Evolutionary conservation across 1,140 invertebrate genomes (phyloP).

Genomic region (Cherax quadricarinatus): DNA sequence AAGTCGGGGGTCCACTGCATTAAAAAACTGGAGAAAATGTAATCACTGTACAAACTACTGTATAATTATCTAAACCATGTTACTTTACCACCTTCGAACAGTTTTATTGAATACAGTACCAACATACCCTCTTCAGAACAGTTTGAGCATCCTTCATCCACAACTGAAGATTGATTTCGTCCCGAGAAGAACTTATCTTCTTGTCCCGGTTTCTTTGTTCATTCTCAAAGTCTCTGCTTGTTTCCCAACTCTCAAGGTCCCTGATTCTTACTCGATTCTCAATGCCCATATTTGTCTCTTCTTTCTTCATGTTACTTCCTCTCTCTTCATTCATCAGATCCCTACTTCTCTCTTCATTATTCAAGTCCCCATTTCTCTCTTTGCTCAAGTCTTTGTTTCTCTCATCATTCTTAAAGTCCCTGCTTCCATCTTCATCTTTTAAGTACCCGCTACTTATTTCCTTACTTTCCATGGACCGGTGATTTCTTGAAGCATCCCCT

Average conservation of each 20-base stretch:
- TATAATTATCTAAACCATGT: too few relatives aligned
- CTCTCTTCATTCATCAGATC: too few relatives aligned
- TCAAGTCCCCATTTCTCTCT: too few relatives aligned
- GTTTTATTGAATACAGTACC: background rate
- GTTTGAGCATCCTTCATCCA: slow-evolving; percentile 33
- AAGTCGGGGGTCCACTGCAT: too few relatives aligned
- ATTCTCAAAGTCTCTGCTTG: too few relatives aligned
- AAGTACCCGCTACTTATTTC: too few relatives aligned
- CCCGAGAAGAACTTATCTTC: background rate
- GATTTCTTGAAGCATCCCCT: background rate
- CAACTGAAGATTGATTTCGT: background rate
- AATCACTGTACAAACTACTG: too few relatives aligned
- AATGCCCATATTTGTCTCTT: too few relatives aligned
- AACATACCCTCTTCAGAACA: slow-evolving; percentile 18
- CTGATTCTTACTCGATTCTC: background rate
- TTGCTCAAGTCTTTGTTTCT: background rate
- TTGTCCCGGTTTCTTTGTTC: too few relatives aligned
- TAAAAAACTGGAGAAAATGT: too few relatives aligned
- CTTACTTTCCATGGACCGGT: background rate
- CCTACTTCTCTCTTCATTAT: too few relatives aligned
- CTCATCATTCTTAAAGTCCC: background rate
- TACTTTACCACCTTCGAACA: background rate
- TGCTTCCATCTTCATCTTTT: background rate
- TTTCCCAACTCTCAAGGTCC: background rate
- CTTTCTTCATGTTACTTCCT: too few relatives aligned